Evolutionary conservation across 1,140 invertebrate species (phyloP).

Genomic region (Listronotus bonariensis): DNA sequence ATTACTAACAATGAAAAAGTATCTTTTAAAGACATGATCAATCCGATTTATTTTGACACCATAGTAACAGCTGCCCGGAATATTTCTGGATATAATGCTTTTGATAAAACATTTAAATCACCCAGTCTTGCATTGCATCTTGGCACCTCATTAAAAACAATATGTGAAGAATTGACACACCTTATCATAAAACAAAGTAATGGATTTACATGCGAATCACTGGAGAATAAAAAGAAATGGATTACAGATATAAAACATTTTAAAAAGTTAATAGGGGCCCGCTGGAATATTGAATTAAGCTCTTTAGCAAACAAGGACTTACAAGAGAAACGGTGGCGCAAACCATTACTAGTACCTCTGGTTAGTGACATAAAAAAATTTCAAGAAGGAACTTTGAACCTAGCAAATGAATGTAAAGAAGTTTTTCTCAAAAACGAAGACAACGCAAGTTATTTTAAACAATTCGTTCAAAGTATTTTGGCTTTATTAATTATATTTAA

Average conservation of each 20-base stretch:
- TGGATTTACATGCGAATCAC: constrained; percentile 34
- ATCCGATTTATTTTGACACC: constrained; percentile 36
- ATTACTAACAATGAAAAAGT: constrained; percentile 30
- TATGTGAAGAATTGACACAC: constrained; percentile 33
- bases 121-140: constrained; percentile 37
- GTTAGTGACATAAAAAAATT: constrained; percentile 37
- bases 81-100: constrained; percentile 30
- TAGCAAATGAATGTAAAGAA: constrained; percentile 21
- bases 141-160: constrained; percentile 32
- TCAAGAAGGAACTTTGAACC: constrained; percentile 23
- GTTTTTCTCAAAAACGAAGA: constrained; percentile 24
- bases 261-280: constrained; percentile 25
- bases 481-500: constrained; percentile 41
- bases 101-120: constrained; percentile 33
- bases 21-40: constrained; percentile 29
- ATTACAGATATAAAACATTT: constrained; percentile 36
- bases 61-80: constrained; percentile 24
- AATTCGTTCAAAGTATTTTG: constrained; percentile 25
- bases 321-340: constrained; percentile 40
- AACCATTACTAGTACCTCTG: constrained; percentile 39
- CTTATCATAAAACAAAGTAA: constrained; percentile 32
- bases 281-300: constrained; percentile 37
- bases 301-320: constrained; percentile 42
- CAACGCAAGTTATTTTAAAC: constrained; percentile 19
- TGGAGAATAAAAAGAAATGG: constrained; percentile 17